These are phyloP conservation scores for Maccullochella peelii DNA, from an alignment of 2,113 vertebrate species.

Conservation along the genomic window DNA sequence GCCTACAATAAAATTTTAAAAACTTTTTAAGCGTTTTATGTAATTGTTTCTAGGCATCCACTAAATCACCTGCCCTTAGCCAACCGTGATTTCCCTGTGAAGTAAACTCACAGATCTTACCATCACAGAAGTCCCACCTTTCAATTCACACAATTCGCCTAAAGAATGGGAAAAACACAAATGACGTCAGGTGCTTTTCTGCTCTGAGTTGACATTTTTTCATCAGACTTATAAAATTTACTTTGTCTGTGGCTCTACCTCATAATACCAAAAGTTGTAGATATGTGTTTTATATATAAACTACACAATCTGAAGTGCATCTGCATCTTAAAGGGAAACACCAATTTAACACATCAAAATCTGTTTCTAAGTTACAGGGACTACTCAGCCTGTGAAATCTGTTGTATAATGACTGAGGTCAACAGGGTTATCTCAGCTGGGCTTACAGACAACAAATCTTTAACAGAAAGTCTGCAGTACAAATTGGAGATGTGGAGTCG, in stretches of 20 bases:
- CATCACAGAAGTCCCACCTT: too few relatives aligned
- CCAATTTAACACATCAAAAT: conserved; percentile 1
- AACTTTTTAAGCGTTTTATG: too few relatives aligned
- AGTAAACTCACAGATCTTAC: too few relatives aligned
- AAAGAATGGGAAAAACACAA: too few relatives aligned
- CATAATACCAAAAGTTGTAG: not conserved
- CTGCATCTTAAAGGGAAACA: not conserved
- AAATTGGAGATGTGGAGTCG: too few relatives aligned
- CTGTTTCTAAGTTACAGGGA: not conserved
- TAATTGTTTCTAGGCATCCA: too few relatives aligned
- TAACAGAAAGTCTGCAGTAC: not conserved
- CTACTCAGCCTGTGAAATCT: not conserved
- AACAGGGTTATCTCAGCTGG: not conserved
- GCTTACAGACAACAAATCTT: not conserved
- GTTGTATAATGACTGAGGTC: not conserved
- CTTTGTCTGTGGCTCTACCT: not conserved
- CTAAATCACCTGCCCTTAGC: too few relatives aligned
- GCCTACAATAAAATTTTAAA: too few relatives aligned
- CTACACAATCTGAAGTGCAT: not conserved
- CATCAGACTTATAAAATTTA: conserved; percentile 21
- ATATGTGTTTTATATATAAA: not conserved
- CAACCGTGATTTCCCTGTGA: too few relatives aligned
- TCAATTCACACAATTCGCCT: too few relatives aligned
- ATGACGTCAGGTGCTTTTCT: too few relatives aligned
- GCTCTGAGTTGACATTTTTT: too few relatives aligned